These are phyloP conservation scores for Dermatemys mawii DNA, from an alignment of 2,113 vertebrate species.

Conservation along the genomic window DNA sequence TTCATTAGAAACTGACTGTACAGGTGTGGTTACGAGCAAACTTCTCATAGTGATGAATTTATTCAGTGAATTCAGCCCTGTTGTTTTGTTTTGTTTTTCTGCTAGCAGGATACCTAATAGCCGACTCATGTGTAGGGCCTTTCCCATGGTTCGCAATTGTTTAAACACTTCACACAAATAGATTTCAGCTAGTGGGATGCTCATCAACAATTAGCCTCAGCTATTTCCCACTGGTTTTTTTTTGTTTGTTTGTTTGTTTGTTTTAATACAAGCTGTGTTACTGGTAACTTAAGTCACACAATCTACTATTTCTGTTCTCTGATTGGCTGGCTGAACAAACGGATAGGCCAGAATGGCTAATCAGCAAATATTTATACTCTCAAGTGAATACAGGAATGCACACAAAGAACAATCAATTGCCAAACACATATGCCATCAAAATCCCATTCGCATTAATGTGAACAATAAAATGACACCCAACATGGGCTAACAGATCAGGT, in stretches of 20 bases:
- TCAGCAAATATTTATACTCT: neutral
- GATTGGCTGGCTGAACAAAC: neutral
- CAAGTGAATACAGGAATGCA: neutral
- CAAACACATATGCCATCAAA: constrained; percentile 1
- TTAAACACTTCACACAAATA: neutral
- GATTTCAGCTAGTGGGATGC: neutral
- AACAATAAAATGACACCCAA: constrained; percentile 48
- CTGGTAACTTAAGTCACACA: neutral
- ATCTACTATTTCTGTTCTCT: fast-evolving
- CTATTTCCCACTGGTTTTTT: neutral
- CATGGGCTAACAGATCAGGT: constrained; percentile 58
- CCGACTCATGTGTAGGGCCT: neutral
- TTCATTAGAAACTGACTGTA: neutral
- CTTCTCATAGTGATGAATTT: neutral
- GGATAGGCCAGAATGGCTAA: neutral
- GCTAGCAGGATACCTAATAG: neutral
- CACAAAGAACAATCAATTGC: neutral
- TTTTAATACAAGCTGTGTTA: fast-evolving
- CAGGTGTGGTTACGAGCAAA: neutral
- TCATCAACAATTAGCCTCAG: neutral
- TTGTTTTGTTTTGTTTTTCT: neutral
- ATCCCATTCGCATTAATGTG: neutral
- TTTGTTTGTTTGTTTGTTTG: too few relatives aligned
- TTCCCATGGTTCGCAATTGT: neutral
- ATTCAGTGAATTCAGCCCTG: neutral